phyloP scores from a whole-genome alignment of 2,797 vertebrate species.

The Eulemur mongoz region DNA sequence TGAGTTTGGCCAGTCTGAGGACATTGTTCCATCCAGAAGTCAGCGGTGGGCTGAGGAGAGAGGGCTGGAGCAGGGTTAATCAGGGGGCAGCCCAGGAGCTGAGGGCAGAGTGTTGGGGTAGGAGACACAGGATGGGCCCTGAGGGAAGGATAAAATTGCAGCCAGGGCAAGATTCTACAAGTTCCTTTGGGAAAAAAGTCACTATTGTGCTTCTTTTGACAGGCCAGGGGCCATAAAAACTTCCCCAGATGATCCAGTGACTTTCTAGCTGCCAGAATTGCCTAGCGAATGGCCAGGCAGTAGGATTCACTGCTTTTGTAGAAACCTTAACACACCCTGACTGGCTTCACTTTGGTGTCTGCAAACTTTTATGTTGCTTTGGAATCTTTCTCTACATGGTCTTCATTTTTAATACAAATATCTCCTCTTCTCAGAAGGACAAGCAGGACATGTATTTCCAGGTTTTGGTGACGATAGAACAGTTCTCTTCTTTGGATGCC shows the following conservation, averaged over 20 bases:
- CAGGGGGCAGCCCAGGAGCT: not conserved
- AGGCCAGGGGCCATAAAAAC: not conserved
- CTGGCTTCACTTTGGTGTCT: not conserved
- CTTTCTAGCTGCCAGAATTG: not conserved
- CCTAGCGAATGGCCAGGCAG: not conserved
- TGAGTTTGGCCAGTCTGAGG: not conserved
- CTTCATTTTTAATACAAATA: slow-evolving; percentile 27
- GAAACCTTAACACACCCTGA: not conserved
- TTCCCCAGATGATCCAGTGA: not conserved
- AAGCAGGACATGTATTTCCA: too few species aligned
- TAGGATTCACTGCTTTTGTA: not conserved
- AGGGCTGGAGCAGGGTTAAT: not conserved
- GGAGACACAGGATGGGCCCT: not conserved
- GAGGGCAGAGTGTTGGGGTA: not conserved
- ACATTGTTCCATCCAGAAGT: not conserved
- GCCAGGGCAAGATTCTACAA: not conserved
- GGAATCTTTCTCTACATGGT: not conserved
- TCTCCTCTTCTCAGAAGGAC: not conserved
- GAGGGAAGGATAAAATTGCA: not conserved
- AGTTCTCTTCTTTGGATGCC: not conserved
- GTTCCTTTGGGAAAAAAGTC: not conserved
- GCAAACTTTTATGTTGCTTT: not conserved
- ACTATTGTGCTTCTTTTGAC: not conserved
- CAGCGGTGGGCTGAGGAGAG: not conserved
- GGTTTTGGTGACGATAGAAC: too few species aligned